Evolutionary conservation across 2,888 invertebrate genomes (phyloP).

Genomic region (Drosophila ustulata): DNA sequence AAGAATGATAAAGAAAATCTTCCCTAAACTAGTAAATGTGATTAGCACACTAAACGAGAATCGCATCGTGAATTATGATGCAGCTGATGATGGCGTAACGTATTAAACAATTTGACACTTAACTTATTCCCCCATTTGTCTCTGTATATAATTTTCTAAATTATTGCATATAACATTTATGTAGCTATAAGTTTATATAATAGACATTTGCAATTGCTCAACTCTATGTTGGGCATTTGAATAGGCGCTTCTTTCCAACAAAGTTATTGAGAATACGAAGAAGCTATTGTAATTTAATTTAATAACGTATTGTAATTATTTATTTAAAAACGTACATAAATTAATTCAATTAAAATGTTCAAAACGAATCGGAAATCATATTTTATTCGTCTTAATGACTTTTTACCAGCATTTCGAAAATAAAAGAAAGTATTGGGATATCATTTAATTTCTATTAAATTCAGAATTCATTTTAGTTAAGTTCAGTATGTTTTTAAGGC

Average conservation of each 20-base stretch:
- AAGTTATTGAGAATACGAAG: conserved; percentile 60
- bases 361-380: conserved; percentile 48
- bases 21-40: conserved; percentile 60
- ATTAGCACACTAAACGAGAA: conserved; percentile 56
- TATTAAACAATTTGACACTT: conserved; percentile 57
- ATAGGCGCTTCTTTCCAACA: conserved; percentile 66
- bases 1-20: conserved; percentile 9
- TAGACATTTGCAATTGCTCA: conserved; percentile 51
- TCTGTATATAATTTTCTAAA: conserved; percentile 79
- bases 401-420: background rate
- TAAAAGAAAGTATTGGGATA: background rate
- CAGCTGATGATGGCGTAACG: conserved; percentile 41
- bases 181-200: conserved; percentile 65
- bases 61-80: conserved; percentile 14
- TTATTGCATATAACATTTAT: conserved; percentile 76
- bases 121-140: conserved; percentile 72
- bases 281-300: conserved; percentile 80
- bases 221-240: conserved; percentile 48
- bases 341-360: conserved; percentile 77
- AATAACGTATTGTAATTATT: conserved; percentile 76
- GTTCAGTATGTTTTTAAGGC: too few species aligned
- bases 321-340: conserved; percentile 72
- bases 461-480: too few species aligned
- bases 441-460: background rate
- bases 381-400: background rate